Percentiles rank a stretch among this genome's conserved stretches.
Evolutionary conservation across 2,113 vertebrate genomes (phyloP).

Genomic region (Saguinus midas): DNA sequence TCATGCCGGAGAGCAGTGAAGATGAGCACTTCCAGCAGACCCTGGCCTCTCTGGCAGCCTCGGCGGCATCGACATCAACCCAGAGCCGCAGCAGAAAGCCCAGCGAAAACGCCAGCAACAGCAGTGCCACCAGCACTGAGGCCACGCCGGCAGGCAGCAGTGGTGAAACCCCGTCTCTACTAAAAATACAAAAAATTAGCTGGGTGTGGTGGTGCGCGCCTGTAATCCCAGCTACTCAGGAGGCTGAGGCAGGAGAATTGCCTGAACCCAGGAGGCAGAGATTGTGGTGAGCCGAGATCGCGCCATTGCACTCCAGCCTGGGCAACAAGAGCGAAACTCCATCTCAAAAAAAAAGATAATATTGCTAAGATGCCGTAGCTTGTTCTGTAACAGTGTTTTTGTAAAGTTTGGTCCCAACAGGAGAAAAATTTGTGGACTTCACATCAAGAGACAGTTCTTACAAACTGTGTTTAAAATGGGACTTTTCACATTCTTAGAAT

Average conservation of each 20-base stretch:
- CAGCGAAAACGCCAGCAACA: constrained; percentile 35
- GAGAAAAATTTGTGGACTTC: constrained; percentile 86
- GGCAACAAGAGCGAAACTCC: too few species aligned
- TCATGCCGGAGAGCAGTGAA: constrained; percentile 85
- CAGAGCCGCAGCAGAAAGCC: not conserved
- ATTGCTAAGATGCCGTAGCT: constrained; percentile 80
- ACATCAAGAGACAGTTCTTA: constrained; percentile 87
- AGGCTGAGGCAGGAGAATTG: too few species aligned
- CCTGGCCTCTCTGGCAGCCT: constrained; percentile 88
- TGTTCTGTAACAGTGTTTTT: constrained; percentile 84
- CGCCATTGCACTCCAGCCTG: too few species aligned
- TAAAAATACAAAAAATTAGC: too few species aligned
- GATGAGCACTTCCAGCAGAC: constrained; percentile 91
- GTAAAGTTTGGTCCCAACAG: constrained; percentile 83
- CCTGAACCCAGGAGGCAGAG: too few species aligned
- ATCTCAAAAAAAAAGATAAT: constrained; percentile 70
- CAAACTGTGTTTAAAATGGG: constrained; percentile 84
- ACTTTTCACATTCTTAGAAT: constrained; percentile 84
- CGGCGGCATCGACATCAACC: constrained; percentile 18
- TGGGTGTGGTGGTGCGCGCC: too few species aligned
- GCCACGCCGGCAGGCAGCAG: constrained; percentile 80
- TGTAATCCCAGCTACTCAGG: too few species aligned
- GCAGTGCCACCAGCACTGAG: constrained; percentile 69
- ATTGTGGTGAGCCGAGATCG: too few species aligned
- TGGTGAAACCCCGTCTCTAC: too few species aligned